A percentile compares a stretch with the other conserved stretches of the same genome.
Evolutionary conservation across 2,113 vertebrate genomes (phyloP).

Genomic region (Tiliqua scincoides): DNA sequence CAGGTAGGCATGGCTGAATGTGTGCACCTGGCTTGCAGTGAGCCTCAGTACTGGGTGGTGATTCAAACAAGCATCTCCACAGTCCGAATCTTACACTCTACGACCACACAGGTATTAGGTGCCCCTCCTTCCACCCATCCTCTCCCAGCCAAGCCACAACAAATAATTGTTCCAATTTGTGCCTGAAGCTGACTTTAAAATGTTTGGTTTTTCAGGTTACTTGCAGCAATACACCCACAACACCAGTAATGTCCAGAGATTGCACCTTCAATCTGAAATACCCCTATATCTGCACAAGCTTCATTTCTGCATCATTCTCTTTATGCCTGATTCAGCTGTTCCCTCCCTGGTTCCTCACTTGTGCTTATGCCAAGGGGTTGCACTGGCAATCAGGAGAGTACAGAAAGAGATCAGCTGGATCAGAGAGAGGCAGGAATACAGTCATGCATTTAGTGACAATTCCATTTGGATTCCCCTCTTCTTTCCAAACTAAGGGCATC

Average conservation of each 20-base stretch:
- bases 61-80: too few relatives aligned
- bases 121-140: background rate
- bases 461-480: background rate
- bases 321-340: background rate
- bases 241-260: too few relatives aligned
- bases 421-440: too few relatives aligned
- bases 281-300: background rate
- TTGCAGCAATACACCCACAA: too few relatives aligned
- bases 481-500: background rate
- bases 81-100: too few relatives aligned
- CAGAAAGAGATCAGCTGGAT: background rate
- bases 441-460: background rate
- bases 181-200: too few relatives aligned
- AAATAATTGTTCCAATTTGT: background rate
- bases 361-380: too few relatives aligned
- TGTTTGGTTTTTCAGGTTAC: too few relatives aligned
- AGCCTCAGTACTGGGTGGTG: too few relatives aligned
- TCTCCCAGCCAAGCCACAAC: background rate
- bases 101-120: background rate
- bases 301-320: background rate
- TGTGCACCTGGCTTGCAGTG: too few relatives aligned
- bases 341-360: background rate
- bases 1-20: too few relatives aligned
- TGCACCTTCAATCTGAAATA: background rate
- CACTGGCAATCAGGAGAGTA: background rate